Conservation (phyloP, 1,140 invertebrate genomes). For the Drosophila ohnishii region DNA sequence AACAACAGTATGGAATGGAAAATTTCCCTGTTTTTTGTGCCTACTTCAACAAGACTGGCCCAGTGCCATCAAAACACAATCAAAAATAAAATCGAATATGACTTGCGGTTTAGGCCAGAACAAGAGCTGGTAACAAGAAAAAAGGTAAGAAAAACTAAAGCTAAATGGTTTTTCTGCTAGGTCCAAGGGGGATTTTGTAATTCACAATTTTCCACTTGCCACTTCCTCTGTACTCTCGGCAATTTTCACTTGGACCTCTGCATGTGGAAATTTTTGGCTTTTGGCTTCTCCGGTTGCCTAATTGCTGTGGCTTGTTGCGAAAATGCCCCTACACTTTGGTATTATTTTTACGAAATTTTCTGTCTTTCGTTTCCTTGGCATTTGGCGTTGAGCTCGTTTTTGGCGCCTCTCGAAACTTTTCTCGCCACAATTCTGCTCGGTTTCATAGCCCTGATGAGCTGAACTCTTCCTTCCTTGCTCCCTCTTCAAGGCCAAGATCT, state of each 20-base stretch:
- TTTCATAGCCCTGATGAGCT: not conserved
- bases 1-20: slow-evolving; percentile 7
- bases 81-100: slow-evolving; percentile 47
- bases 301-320: slow-evolving; percentile 32
- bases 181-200: slow-evolving; percentile 6
- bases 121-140: not conserved
- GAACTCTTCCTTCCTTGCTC: not conserved
- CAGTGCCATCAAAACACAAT: slow-evolving; percentile 38
- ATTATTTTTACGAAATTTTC: slow-evolving; percentile 23
- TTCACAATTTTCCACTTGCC: slow-evolving; percentile 24
- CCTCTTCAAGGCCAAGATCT: not conserved
- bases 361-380: slow-evolving; percentile 10
- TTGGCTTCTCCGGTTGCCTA: slow-evolving; percentile 26
- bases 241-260: slow-evolving; percentile 19
- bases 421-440: slow-evolving; percentile 15
- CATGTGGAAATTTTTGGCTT: slow-evolving; percentile 14
- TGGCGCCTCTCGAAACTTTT: slow-evolving; percentile 34
- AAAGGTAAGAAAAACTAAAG: not conserved
- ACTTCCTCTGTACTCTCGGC: slow-evolving; percentile 1
- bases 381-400: slow-evolving; percentile 3
- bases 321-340: not conserved
- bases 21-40: not conserved
- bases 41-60: not conserved
- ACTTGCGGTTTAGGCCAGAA: slow-evolving; percentile 28
- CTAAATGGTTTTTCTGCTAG: slow-evolving; percentile 5